Conservation (phyloP, 2,888 invertebrate genomes). For the Pristionchus exspectatus region DNA sequence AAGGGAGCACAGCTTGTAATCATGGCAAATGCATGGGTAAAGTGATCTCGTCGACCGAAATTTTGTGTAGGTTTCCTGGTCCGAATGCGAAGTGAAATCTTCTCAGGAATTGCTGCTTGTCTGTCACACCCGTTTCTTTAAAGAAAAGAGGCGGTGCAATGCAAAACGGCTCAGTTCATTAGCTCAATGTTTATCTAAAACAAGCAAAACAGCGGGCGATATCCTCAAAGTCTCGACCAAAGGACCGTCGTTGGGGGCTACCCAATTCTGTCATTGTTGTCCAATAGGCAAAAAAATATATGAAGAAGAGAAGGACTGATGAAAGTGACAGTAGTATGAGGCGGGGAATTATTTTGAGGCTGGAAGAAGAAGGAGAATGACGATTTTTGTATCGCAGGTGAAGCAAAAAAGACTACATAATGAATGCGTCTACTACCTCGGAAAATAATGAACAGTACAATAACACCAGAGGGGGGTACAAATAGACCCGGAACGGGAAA, state of each 20-base stretch:
- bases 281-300: not conserved
- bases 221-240: not conserved
- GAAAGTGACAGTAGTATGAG: not conserved
- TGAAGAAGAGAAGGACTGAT: not conserved
- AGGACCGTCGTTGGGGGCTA: not conserved
- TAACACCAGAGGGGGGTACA: not conserved
- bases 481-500: not conserved
- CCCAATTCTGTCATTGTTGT: not conserved
- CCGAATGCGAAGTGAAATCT: too few species aligned
- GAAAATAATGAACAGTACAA: too few species aligned
- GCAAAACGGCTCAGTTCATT: too few species aligned
- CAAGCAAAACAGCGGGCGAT: not conserved
- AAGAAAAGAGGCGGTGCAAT: too few species aligned
- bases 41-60: too few species aligned
- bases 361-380: not conserved
- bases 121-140: too few species aligned
- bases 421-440: too few species aligned
- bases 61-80: not conserved
- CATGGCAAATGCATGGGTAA: constrained; percentile 8
- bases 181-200: too few species aligned
- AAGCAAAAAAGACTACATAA: too few species aligned
- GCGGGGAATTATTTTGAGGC: not conserved
- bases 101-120: too few species aligned
- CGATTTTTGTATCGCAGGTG: too few species aligned
- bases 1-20: not conserved